Evolutionary conservation across 2,888 invertebrate genomes (phyloP).

Genomic region (Hirtodrosophila cameraria): DNA sequence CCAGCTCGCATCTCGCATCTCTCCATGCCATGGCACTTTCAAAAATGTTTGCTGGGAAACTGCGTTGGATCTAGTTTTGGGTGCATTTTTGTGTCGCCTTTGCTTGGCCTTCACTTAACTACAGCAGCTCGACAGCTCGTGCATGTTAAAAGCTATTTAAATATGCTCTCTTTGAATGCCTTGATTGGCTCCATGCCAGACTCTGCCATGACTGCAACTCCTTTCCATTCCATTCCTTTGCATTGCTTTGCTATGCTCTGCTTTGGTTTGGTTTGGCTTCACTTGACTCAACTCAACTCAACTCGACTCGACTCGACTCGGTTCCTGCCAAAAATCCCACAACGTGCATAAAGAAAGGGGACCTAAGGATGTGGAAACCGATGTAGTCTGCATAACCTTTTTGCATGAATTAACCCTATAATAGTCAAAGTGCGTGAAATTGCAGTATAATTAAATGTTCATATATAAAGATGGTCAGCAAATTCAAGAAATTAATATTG

Average conservation of each 20-base stretch:
- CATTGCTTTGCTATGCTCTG: too few species aligned
- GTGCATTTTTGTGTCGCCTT: slow-evolving; percentile 74
- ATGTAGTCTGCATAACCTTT: slow-evolving; percentile 37
- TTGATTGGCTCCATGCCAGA: slow-evolving; percentile 69
- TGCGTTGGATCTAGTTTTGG: slow-evolving; percentile 38
- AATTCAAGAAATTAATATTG: too few species aligned
- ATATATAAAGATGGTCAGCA: background rate
- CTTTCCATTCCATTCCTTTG: too few species aligned
- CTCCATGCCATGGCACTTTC: slow-evolving; percentile 34
- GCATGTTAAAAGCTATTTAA: slow-evolving; percentile 79
- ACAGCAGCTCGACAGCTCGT: slow-evolving; percentile 70
- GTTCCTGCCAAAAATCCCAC: slow-evolving; percentile 38
- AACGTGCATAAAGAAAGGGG: slow-evolving; percentile 18
- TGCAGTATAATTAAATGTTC: background rate
- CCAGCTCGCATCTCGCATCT: background rate
- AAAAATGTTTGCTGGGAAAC: slow-evolving; percentile 48
- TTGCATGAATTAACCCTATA: slow-evolving; percentile 60
- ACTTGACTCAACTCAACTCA: too few species aligned
- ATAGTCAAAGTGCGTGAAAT: slow-evolving; percentile 27
- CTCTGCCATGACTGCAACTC: slow-evolving; percentile 23
- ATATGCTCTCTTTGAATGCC: slow-evolving; percentile 79
- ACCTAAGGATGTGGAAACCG: slow-evolving; percentile 4
- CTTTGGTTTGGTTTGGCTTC: slow-evolving; percentile 10
- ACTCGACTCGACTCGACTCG: slow-evolving; percentile 8
- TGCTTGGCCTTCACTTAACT: slow-evolving; percentile 75